Percentiles rank a stretch among this genome's conserved stretches.
Conservation (phyloP, 2,888 invertebrate genomes). For the Caprella mutica region DNA sequence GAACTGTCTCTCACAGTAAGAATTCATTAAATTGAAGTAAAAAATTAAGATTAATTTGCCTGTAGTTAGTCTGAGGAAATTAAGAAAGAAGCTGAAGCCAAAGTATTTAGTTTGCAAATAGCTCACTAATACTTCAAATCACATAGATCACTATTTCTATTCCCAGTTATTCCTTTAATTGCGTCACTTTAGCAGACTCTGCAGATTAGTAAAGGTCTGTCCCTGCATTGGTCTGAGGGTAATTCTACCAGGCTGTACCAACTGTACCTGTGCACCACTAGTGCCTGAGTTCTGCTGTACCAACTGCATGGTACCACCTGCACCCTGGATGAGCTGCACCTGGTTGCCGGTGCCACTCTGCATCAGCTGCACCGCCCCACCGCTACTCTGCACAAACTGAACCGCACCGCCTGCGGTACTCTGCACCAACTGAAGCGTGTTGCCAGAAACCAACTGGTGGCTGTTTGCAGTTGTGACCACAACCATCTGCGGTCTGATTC, state of each 20-base stretch:
- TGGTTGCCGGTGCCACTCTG: constrained; percentile 16
- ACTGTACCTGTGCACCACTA: constrained; percentile 24
- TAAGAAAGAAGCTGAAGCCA: no score
- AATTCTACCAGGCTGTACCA: constrained; percentile 27
- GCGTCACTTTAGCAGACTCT: constrained; percentile 30
- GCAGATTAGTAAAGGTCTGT: constrained; percentile 30
- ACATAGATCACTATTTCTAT: no score
- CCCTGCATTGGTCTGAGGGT: constrained; percentile 26
- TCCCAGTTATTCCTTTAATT: no score
- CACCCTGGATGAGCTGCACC: constrained; percentile 13
- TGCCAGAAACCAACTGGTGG: constrained; percentile 5
- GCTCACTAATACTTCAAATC: no score
- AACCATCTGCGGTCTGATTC: constrained; percentile 31
- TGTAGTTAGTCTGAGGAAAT: no score
- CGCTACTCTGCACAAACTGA: background rate
- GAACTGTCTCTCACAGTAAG: no score
- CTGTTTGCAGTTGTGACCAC: constrained; percentile 25
- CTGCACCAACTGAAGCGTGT: constrained; percentile 24
- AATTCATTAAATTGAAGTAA: no score
- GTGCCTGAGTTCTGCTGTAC: constrained; percentile 19
- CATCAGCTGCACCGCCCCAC: constrained; percentile 18
- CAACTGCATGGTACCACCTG: constrained; percentile 15
- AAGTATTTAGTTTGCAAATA: no score
- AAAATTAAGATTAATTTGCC: no score
- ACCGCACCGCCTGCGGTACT: constrained; percentile 5